A percentile compares a stretch with the other conserved stretches of the same genome.
phyloP scores from a whole-genome alignment of 2,888 invertebrate species.

The Drosophila birchii region DNA sequence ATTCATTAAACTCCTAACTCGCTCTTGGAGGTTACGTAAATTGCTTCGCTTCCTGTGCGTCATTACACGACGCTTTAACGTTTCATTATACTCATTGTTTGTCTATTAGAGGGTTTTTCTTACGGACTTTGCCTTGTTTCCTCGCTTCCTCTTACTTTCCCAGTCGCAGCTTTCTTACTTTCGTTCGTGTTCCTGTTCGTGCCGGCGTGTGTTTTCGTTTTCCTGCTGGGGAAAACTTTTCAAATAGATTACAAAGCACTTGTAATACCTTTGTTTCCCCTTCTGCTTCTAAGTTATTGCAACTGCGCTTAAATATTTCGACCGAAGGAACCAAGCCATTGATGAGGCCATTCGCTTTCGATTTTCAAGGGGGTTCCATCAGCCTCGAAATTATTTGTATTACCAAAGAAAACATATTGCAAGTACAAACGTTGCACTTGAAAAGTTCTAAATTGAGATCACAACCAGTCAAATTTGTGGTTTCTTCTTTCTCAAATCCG shows the following conservation, averaged over 20 bases:
- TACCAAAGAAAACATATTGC: background rate
- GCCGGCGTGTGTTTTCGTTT: slow-evolving; percentile 40
- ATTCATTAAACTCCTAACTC: slow-evolving; percentile 50
- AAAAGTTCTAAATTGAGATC: background rate
- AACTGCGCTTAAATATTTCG: slow-evolving; percentile 66
- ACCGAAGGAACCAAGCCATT: slow-evolving; percentile 43
- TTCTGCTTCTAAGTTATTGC: slow-evolving; percentile 69
- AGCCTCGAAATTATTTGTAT: slow-evolving; percentile 5
- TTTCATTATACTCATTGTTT: slow-evolving; percentile 69
- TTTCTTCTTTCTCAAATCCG: background rate
- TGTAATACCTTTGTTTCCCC: slow-evolving; percentile 53
- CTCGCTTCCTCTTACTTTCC: slow-evolving; percentile 2
- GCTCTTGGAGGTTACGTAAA: slow-evolving; percentile 57
- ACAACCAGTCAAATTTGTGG: background rate
- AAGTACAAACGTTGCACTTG: background rate
- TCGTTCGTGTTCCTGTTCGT: slow-evolving; percentile 13
- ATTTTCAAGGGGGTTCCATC: slow-evolving; percentile 14
- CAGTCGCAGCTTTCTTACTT: slow-evolving; percentile 27
- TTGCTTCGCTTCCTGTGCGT: slow-evolving; percentile 65
- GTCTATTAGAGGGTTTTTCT: slow-evolving; percentile 63
- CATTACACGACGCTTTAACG: slow-evolving; percentile 60
- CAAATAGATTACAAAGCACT: slow-evolving; percentile 76
- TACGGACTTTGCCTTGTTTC: slow-evolving; percentile 23
- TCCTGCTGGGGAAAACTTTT: slow-evolving; percentile 50
- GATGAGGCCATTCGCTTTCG: slow-evolving; percentile 57